These are phyloP conservation scores for Gerris buenoi DNA, from an alignment of 1,140 invertebrate genomes.

Conservation along the genomic window DNA sequence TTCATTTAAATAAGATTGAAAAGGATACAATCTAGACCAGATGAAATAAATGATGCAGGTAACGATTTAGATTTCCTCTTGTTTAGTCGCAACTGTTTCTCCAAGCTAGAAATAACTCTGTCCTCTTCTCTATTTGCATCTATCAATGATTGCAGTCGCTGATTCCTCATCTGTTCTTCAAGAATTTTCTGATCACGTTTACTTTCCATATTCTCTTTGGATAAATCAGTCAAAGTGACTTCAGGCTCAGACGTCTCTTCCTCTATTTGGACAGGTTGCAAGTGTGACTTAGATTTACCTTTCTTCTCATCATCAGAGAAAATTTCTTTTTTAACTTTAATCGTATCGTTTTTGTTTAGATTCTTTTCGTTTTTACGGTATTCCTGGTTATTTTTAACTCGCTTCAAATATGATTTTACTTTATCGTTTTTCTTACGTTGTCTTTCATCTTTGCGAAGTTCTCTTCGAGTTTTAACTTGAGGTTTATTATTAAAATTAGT, in stretches of 20 bases:
- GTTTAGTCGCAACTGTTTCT: constrained; percentile 70
- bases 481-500: not conserved
- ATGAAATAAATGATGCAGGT: constrained; percentile 59
- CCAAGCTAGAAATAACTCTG: constrained; percentile 56
- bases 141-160: constrained; percentile 43
- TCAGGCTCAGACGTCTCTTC: not conserved
- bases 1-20: constrained; percentile 19
- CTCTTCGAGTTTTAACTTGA: constrained; percentile 33
- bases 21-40: constrained; percentile 81
- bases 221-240: not conserved
- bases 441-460: constrained; percentile 41
- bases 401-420: constrained; percentile 32
- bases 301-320: constrained; percentile 23
- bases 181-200: constrained; percentile 29
- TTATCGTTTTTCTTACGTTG: constrained; percentile 37
- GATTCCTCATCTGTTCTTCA: constrained; percentile 36
- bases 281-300: not conserved
- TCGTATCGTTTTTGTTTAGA: constrained; percentile 23
- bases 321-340: constrained; percentile 27
- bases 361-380: constrained; percentile 21
- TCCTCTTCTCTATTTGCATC: constrained; percentile 66
- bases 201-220: constrained; percentile 4
- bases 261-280: not conserved
- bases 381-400: constrained; percentile 32
- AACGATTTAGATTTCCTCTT: constrained; percentile 56